Base-by-base conservation (phyloP, 2,113 vertebrate species). In the Calidris pugnax region DNA sequence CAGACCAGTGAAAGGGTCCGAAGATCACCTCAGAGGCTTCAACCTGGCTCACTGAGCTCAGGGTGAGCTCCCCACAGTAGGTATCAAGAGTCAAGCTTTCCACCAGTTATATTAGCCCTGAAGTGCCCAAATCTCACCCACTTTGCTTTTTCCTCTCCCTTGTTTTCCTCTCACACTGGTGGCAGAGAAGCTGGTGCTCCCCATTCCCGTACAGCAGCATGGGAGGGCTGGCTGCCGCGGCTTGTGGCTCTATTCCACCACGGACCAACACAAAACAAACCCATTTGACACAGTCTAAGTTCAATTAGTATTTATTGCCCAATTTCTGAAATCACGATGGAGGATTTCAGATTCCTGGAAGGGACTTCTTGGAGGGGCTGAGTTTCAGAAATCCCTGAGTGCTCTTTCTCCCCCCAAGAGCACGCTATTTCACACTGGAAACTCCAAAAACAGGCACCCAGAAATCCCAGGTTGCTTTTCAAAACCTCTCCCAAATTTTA, bases 311-410 rank as follows among this genome's bases (percentile, higher is more conserved):
- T 59, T 92, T 62, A 55, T 85, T 89, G n/a, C 78, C 41, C 45
- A 62, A 23, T 72, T 85, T 92, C 80, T 76, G 56, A 89, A 79
- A 87, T 85, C 23, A 6, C 10, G 8, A 2, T 6, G 50, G 80
- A 90, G 13, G 24, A 75, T 75, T 89, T 93, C 69, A 72, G 30
- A 76, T 91, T 93, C 86, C 80, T 87, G 90, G 71, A 89, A 92
- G 28, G 28, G 77, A 72, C 32, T 72, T 87, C 16, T 75, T 73
- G 50, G 28, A 89, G 51, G 39, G 14, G 57, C 21, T 53, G 66
- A 60, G 66, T 66, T 94, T 87, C 2, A 4, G 78, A 91, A 93
- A 91, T 76, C 66, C 56, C 82, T 19, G n/a, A 87, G n/a, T 53
- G 76, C 37, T 48, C 24, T n/a, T n/a, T 53, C 32, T 92, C 41